phyloP scores from a whole-genome alignment of 2,797 vertebrate species.

The Paramormyrops hopkinsi region DNA sequence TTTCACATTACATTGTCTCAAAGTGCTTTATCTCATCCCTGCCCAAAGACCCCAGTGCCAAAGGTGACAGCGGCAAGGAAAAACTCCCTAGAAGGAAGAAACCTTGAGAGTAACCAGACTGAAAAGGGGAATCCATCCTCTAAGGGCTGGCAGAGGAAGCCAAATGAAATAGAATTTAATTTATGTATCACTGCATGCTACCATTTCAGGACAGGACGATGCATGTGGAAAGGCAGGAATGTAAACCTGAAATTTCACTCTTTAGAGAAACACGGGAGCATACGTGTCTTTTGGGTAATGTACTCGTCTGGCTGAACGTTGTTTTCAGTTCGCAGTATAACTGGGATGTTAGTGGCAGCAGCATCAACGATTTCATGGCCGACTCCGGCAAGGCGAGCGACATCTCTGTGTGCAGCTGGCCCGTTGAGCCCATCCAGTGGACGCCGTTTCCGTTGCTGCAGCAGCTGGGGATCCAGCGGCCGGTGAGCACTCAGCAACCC shows the following conservation, averaged over 20 bases:
- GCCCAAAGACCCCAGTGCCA: not conserved
- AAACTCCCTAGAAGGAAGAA: not conserved
- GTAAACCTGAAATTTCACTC: not conserved
- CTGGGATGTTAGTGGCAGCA: conserved; percentile 72
- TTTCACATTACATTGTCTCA: not conserved
- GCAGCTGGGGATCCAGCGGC: conserved; percentile 60
- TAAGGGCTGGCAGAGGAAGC: not conserved
- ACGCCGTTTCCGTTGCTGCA: conserved; percentile 76
- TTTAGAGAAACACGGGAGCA: not conserved
- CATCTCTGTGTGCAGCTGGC: conserved; percentile 82
- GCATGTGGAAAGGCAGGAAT: not conserved
- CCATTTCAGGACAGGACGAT: not conserved
- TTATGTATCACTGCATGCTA: not conserved
- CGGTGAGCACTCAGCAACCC: conserved; percentile 35
- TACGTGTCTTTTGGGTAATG: too few species aligned
- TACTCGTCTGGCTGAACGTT: not conserved
- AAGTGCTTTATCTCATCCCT: not conserved
- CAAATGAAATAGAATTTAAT: not conserved
- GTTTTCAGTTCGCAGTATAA: conserved; percentile 63
- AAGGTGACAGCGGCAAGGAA: not conserved
- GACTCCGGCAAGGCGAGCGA: conserved; percentile 86
- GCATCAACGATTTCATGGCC: conserved; percentile 71
- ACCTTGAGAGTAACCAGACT: not conserved
- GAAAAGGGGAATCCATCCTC: not conserved
- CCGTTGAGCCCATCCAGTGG: conserved; percentile 78